Evolutionary conservation across 2,888 invertebrate species (phyloP).

Genomic region (Thyatira batis): DNA sequence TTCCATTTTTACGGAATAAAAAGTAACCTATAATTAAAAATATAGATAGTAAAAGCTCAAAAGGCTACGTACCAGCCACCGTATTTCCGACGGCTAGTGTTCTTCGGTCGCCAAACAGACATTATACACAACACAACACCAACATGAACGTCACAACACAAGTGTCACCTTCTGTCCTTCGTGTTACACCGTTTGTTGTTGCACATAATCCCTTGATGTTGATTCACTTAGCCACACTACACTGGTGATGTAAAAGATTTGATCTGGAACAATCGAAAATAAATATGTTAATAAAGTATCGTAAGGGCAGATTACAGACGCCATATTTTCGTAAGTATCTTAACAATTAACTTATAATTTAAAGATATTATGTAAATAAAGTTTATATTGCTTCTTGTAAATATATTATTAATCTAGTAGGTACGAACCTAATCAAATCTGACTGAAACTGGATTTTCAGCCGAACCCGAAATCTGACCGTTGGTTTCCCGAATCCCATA

Average conservation of each 20-base stretch:
- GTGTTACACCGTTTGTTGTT: slow-evolving; percentile 35
- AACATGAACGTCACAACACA: slow-evolving; percentile 54
- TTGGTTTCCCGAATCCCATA: no score
- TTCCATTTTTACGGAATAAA: no score
- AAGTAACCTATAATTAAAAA: no score
- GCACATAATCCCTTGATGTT: slow-evolving; percentile 60
- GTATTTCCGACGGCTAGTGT: slow-evolving; percentile 74
- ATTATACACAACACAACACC: slow-evolving; percentile 57
- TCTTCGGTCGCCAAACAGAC: slow-evolving; percentile 68
- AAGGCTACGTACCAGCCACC: slow-evolving; percentile 61
- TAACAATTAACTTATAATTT: no score
- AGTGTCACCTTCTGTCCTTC: slow-evolving; percentile 68
- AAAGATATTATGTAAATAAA: no score
- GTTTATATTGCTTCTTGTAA: no score
- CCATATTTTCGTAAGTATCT: no score
- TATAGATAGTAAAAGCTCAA: background rate
- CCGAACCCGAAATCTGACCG: no score
- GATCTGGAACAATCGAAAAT: slow-evolving; percentile 46
- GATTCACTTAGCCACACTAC: slow-evolving; percentile 51
- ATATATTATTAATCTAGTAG: no score
- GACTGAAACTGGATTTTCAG: no score
- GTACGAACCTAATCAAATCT: no score
- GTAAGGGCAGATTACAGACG: no score
- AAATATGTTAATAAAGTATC: background rate
- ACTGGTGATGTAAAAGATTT: slow-evolving; percentile 20